Percentiles rank a stretch among this genome's conserved stretches.
phyloP scores from a whole-genome alignment of 2,797 vertebrate species.

The Acanthis flammea region DNA sequence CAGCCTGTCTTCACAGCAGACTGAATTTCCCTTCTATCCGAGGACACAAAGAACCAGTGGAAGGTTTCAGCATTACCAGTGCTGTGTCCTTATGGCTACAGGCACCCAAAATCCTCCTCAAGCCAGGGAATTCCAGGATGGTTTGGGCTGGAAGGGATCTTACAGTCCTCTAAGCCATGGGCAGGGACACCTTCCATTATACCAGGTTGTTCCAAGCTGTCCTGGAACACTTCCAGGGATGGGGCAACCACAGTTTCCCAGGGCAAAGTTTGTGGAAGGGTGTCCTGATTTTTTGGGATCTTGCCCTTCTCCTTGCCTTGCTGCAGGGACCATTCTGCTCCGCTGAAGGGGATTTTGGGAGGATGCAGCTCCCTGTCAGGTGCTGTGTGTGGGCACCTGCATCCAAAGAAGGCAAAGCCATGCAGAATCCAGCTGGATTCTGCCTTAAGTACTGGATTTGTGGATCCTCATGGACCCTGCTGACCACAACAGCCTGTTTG shows the following conservation, averaged over 20 bases:
- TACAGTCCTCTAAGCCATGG: not conserved
- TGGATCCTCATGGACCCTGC: not conserved
- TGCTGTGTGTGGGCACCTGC: not conserved
- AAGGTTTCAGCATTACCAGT: not conserved
- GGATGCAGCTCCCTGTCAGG: not conserved
- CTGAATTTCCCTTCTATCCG: not conserved
- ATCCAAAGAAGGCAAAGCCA: not conserved
- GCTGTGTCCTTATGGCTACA: accelerated
- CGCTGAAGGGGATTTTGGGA: not conserved
- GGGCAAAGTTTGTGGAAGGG: not conserved
- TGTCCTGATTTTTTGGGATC: not conserved
- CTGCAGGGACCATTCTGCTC: not conserved
- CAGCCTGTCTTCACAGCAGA: not conserved
- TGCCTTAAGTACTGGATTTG: not conserved
- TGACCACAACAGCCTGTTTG: not conserved
- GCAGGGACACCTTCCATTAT: not conserved
- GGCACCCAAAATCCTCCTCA: not conserved
- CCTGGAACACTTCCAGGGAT: not conserved
- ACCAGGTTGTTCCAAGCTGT: not conserved
- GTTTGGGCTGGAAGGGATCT: not conserved
- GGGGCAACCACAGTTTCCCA: not conserved
- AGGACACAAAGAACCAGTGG: not conserved
- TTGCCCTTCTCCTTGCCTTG: not conserved
- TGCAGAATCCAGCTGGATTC: not conserved
- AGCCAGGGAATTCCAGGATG: not conserved